phyloP scores from a whole-genome alignment of 2,888 invertebrate genomes.

The Pristionchus arcanus region DNA sequence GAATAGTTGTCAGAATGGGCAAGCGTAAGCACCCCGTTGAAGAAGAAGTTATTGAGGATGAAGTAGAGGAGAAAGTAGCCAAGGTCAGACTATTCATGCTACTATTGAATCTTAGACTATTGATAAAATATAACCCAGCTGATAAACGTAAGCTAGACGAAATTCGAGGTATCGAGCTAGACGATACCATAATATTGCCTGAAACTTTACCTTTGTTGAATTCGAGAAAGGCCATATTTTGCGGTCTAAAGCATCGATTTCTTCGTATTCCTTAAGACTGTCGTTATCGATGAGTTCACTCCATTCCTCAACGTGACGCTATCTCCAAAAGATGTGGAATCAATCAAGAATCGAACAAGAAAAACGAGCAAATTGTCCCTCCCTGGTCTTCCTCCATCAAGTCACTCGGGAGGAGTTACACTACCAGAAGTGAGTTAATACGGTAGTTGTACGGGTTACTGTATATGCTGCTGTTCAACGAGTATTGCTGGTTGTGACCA shows the following conservation, averaged over 20 bases:
- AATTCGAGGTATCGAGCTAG: neutral
- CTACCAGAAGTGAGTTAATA: neutral
- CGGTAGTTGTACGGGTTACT: neutral
- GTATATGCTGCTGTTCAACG: neutral
- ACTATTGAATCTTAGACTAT: neutral
- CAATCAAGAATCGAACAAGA: slow-evolving; percentile 35
- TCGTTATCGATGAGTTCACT: slow-evolving; percentile 36
- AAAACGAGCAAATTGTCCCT: slow-evolving; percentile 14
- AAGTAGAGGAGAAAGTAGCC: slow-evolving; percentile 23
- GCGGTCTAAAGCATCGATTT: neutral
- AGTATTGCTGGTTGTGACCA: neutral
- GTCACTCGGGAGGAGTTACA: slow-evolving; percentile 33
- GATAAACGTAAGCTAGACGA: neutral
- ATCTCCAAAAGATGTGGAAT: slow-evolving; percentile 36
- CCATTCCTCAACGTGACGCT: neutral
- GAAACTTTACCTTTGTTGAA: neutral
- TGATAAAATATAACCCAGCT: neutral
- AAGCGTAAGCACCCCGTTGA: slow-evolving; percentile 50
- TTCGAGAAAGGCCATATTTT: neutral
- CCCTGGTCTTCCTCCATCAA: slow-evolving; percentile 1
- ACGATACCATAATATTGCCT: neutral
- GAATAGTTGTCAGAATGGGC: neutral
- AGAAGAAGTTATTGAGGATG: slow-evolving; percentile 4
- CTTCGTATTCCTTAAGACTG: neutral
- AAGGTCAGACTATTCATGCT: neutral